Evolutionary conservation across 2,888 invertebrate species (phyloP).

Genomic region (Oxyteleia sp.): DNA sequence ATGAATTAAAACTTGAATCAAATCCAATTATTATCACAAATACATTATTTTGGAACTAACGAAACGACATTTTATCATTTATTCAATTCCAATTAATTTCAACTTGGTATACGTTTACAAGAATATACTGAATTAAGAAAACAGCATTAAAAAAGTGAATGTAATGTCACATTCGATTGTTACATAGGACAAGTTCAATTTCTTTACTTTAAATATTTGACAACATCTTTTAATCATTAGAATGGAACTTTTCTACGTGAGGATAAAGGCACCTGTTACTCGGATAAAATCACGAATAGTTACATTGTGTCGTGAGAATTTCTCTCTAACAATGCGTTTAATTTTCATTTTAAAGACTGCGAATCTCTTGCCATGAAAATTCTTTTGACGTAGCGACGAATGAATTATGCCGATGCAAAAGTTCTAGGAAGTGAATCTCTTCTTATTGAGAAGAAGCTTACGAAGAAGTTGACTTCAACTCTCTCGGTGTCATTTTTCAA

Average conservation of each 20-base stretch:
- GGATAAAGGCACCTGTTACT: constrained; percentile 68
- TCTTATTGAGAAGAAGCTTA: constrained; percentile 66
- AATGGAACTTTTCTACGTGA: constrained; percentile 51
- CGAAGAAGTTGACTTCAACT: constrained; percentile 65
- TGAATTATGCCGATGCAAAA: constrained; percentile 64
- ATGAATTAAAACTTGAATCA: no score
- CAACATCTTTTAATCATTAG: constrained; percentile 58
- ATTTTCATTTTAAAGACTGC: constrained; percentile 67
- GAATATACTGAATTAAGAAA: no score
- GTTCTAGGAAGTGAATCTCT: constrained; percentile 58
- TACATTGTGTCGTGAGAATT: constrained; percentile 62
- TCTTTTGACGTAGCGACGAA: constrained; percentile 62
- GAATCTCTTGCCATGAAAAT: constrained; percentile 51
- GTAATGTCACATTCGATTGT: no score
- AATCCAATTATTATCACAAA: no score
- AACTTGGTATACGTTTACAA: no score
- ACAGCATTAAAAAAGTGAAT: no score
- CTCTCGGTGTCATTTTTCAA: constrained; percentile 47
- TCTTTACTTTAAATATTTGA: constrained; percentile 58
- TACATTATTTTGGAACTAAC: no score
- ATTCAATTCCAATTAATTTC: no score
- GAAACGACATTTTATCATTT: no score
- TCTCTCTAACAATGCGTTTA: constrained; percentile 69
- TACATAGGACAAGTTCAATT: background rate
- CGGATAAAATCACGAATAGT: constrained; percentile 57